phyloP scores from a whole-genome alignment of 2,113 vertebrate genomes.

The Aythya baeri region DNA sequence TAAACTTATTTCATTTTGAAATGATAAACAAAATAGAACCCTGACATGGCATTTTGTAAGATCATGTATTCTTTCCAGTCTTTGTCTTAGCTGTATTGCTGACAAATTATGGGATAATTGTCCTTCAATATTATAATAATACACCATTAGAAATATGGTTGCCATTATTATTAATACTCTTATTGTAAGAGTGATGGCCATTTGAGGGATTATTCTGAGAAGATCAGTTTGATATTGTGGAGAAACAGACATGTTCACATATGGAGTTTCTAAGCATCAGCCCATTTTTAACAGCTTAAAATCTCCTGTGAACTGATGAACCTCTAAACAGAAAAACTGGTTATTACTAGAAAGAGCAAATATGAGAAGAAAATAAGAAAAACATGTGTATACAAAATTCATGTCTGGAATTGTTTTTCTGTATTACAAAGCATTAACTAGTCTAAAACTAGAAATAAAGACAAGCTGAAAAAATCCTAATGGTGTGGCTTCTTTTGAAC shows the following conservation, averaged over 20 bases:
- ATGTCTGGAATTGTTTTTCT: conserved; percentile 7
- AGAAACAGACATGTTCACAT: neutral
- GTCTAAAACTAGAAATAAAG: conserved; percentile 54
- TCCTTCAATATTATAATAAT: neutral
- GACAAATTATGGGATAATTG: neutral
- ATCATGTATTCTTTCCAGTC: rapidly evolving
- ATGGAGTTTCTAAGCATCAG: neutral
- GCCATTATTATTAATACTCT: neutral
- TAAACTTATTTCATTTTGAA: neutral
- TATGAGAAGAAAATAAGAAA: conserved; percentile 40
- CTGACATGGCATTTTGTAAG: neutral
- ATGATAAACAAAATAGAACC: neutral
- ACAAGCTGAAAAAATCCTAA: conserved; percentile 37
- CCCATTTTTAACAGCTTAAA: neutral
- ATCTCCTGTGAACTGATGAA: neutral
- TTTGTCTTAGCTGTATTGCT: neutral
- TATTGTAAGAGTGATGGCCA: neutral
- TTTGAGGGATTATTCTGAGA: neutral
- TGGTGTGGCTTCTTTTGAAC: conserved; percentile 26
- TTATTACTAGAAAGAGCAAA: conserved; percentile 41
- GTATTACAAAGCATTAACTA: neutral
- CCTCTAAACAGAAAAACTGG: neutral
- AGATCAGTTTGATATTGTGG: neutral
- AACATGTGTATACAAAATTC: neutral
- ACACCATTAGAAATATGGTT: neutral